A percentile compares a stretch with the other conserved stretches of the same genome.
Evolutionary conservation across 2,888 invertebrate genomes (phyloP).

Genomic region (Dynastes grantii): DNA sequence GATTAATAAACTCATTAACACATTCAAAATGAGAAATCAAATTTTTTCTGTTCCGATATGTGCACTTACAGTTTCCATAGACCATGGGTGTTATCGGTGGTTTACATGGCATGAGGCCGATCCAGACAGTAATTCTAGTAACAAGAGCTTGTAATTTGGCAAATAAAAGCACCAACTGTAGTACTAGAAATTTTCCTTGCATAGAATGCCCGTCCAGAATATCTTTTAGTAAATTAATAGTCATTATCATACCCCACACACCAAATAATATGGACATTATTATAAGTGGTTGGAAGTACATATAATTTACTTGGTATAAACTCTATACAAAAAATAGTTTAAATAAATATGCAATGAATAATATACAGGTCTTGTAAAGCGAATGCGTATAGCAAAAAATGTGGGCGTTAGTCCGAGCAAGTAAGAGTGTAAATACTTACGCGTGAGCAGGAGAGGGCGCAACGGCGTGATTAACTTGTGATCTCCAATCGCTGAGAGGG

Average conservation of each 20-base stretch:
- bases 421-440: too few species aligned
- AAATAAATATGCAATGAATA: background rate
- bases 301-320: constrained; percentile 74
- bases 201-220: constrained; percentile 69
- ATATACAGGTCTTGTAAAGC: too few species aligned
- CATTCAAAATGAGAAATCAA: background rate
- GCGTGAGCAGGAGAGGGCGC: too few species aligned
- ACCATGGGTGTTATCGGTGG: constrained; percentile 78
- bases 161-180: constrained; percentile 79
- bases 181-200: constrained; percentile 73
- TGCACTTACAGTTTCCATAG: constrained; percentile 78
- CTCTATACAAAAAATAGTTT: constrained; percentile 69
- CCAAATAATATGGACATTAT: constrained; percentile 79
- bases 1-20: background rate
- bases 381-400: too few species aligned
- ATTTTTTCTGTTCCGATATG: background rate
- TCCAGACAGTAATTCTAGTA: constrained; percentile 74
- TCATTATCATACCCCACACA: constrained; percentile 81
- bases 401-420: too few species aligned
- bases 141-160: constrained; percentile 79
- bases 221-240: constrained; percentile 73
- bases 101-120: constrained; percentile 76
- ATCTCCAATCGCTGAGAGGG: too few species aligned
- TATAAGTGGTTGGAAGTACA: constrained; percentile 79
- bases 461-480: too few species aligned